These are phyloP conservation scores for Gambusia affinis DNA, from an alignment of 2,113 vertebrate genomes.

Conservation along the genomic window DNA sequence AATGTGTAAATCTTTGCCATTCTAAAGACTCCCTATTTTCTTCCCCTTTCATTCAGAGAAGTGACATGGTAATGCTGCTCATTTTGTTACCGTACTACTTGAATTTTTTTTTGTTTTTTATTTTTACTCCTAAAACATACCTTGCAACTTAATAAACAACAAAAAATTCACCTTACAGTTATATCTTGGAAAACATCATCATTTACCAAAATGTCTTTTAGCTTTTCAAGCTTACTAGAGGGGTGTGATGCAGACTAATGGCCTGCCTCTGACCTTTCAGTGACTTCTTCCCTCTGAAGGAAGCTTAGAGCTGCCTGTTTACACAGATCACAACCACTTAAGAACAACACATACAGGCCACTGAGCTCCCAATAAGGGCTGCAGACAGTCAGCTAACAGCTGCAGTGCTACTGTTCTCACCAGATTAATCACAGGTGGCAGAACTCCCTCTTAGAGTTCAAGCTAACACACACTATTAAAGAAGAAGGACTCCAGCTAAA, in stretches of 20 bases:
- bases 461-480: not conserved
- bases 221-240: constrained; percentile 64
- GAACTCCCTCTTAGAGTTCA: not conserved
- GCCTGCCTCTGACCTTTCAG: constrained; percentile 74
- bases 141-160: constrained; percentile 33
- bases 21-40: constrained; percentile 61
- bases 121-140: constrained; percentile 4
- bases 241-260: constrained; percentile 55
- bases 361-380: constrained; percentile 65
- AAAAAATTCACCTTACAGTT: not conserved
- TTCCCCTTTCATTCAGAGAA: constrained; percentile 59
- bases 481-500: not conserved
- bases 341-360: constrained; percentile 70
- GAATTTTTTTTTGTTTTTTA: not conserved
- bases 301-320: constrained; percentile 74
- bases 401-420: constrained; percentile 29
- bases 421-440: constrained; percentile 60
- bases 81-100: constrained; percentile 50
- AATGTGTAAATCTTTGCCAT: constrained; percentile 80
- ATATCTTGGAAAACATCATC: constrained; percentile 3
- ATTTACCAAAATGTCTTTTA: constrained; percentile 36
- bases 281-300: constrained; percentile 68
- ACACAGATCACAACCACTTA: constrained; percentile 80
- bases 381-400: constrained; percentile 23
- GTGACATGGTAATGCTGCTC: constrained; percentile 63